These are phyloP conservation scores for Drosophila emarginata DNA, from an alignment of 2,888 invertebrate species.

Conservation along the genomic window DNA sequence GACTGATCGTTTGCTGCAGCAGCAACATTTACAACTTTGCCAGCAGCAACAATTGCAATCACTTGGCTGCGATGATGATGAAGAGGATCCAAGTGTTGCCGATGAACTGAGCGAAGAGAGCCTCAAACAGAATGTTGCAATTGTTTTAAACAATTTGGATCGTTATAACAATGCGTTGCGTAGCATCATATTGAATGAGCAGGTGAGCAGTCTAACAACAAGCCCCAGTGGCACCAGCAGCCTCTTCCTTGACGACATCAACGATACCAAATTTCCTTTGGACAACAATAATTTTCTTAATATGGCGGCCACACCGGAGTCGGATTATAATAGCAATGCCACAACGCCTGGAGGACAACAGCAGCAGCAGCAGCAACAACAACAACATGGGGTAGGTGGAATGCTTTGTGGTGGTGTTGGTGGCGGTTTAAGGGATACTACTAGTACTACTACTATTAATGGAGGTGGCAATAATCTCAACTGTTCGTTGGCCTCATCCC, in stretches of 20 bases:
- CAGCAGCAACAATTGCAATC: slow-evolving; percentile 72
- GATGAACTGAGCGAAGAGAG: slow-evolving; percentile 82
- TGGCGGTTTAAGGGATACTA: slow-evolving; percentile 56
- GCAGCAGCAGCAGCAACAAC: slow-evolving; percentile 60
- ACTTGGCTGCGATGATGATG: slow-evolving; percentile 37
- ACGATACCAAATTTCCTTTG: slow-evolving; percentile 56
- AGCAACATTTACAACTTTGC: slow-evolving; percentile 79
- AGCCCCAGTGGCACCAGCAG: slow-evolving; percentile 67
- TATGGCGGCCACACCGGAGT: slow-evolving; percentile 79
- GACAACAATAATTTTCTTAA: slow-evolving; percentile 47
- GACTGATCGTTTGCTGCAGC: slow-evolving; percentile 79
- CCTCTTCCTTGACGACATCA: slow-evolving; percentile 65
- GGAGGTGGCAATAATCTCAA: slow-evolving; percentile 77
- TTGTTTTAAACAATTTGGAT: slow-evolving; percentile 82
- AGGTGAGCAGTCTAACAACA: slow-evolving; percentile 68
- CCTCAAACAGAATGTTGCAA: slow-evolving; percentile 82
- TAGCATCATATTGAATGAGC: slow-evolving; percentile 82
- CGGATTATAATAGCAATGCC: slow-evolving; percentile 82
- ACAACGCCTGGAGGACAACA: slow-evolving; percentile 78
- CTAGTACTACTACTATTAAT: slow-evolving; percentile 50
- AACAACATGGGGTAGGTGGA: slow-evolving; percentile 71
- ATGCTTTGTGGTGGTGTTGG: slow-evolving; percentile 68
- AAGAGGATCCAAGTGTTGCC: slow-evolving; percentile 53
- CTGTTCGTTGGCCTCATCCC: slow-evolving; percentile 82
- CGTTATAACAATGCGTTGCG: slow-evolving; percentile 82